A percentile compares a stretch with the other conserved stretches of the same genome.
These are phyloP conservation scores for Chymomyza costata DNA, from an alignment of 1,140 invertebrate genomes.

Conservation along the genomic window DNA sequence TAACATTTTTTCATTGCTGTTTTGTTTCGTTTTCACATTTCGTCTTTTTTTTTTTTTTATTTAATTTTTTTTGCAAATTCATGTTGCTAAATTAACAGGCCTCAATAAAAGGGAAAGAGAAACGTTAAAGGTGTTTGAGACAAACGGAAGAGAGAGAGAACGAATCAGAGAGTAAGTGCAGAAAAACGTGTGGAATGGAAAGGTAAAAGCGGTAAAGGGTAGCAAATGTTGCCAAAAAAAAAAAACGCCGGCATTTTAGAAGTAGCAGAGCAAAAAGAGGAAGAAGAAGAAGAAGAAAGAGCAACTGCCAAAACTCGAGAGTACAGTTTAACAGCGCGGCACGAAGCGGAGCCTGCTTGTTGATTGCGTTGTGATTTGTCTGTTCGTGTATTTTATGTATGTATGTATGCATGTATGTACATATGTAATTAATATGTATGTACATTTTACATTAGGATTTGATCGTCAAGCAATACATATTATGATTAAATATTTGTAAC, in stretches of 20 bases:
- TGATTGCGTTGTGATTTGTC: not conserved
- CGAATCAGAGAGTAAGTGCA: no score
- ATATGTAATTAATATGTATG: no score
- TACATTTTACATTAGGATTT: no score
- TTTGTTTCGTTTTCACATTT: conserved; percentile 9
- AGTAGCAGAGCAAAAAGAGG: conserved; percentile 2
- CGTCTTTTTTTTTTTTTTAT: conserved; percentile 14
- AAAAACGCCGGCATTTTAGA: conserved; percentile 2
- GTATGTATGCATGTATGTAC: conserved; percentile 5
- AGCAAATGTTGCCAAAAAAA: no score
- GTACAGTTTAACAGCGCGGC: not conserved
- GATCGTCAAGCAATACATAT: no score
- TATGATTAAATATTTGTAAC: conserved; percentile 14
- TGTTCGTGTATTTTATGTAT: not conserved
- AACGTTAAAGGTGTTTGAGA: no score
- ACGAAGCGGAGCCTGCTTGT: not conserved
- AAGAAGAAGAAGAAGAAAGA: not conserved
- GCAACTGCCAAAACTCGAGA: not conserved
- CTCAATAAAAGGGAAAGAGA: no score
- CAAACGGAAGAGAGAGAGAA: no score
- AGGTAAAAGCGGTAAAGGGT: no score
- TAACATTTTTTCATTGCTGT: conserved; percentile 23
- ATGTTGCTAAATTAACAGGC: conserved; percentile 58
- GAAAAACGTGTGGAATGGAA: no score
- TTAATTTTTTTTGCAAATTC: conserved; percentile 47